A percentile compares a stretch with the other conserved stretches of the same genome.
These are phyloP conservation scores for Folsomia manolachei DNA, from an alignment of 2,888 invertebrate genomes.

Conservation along the genomic window DNA sequence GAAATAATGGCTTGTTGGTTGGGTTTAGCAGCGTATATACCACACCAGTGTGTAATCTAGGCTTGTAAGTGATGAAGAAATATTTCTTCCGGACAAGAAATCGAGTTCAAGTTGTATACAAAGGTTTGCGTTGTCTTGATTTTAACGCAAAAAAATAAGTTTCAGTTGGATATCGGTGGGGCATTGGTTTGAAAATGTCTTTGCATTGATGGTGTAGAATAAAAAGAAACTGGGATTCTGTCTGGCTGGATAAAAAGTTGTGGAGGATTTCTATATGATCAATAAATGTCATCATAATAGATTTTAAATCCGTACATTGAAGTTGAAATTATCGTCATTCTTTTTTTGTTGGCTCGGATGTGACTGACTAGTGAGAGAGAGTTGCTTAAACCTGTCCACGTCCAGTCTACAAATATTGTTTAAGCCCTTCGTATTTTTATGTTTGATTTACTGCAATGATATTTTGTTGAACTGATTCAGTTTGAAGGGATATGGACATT, in stretches of 20 bases:
- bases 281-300: conserved; percentile 3
- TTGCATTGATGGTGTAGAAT: background rate
- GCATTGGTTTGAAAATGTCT: background rate
- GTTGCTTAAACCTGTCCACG: too few relatives aligned
- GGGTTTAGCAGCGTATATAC: too few relatives aligned
- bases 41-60: too few relatives aligned
- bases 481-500: too few relatives aligned
- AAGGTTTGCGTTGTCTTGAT: too few relatives aligned
- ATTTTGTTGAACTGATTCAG: too few relatives aligned
- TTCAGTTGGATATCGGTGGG: background rate
- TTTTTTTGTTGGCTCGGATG: too few relatives aligned
- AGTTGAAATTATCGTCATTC: background rate
- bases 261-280: background rate
- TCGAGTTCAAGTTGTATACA: background rate
- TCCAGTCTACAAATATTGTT: too few relatives aligned
- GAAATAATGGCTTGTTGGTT: background rate
- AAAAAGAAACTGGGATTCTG: too few relatives aligned
- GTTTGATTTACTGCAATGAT: too few relatives aligned
- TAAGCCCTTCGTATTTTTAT: too few relatives aligned
- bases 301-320: conserved; percentile 3
- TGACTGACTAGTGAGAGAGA: too few relatives aligned
- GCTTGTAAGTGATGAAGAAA: background rate
- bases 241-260: background rate
- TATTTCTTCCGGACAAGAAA: background rate
- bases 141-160: background rate